These are phyloP conservation scores for Sus cebifrons DNA, from an alignment of 2,797 vertebrate species.

Conservation along the genomic window DNA sequence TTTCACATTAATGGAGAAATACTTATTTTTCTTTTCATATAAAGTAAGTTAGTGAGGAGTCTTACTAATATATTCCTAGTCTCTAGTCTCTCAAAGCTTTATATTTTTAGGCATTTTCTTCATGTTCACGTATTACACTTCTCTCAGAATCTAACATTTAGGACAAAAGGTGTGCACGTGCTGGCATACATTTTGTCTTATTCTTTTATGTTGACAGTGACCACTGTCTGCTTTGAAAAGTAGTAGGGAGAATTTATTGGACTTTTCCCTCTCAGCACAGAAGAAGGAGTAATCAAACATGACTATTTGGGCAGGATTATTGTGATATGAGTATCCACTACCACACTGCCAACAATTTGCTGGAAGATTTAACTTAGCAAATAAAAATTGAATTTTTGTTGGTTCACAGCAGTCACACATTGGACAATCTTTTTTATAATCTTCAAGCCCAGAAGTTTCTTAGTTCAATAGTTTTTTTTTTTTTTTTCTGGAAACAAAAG, in stretches of 20 bases:
- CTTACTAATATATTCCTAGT: background rate
- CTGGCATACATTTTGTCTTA: conserved; percentile 23
- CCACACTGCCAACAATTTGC: conserved; percentile 76
- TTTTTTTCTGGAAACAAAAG: conserved; percentile 63
- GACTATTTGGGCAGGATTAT: conserved; percentile 87
- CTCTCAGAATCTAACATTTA: conserved; percentile 58
- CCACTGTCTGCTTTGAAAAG: conserved; percentile 73
- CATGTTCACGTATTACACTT: background rate
- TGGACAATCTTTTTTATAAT: conserved; percentile 81
- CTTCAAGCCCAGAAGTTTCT: conserved; percentile 67
- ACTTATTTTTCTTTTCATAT: conserved; percentile 22
- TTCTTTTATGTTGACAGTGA: conserved; percentile 79
- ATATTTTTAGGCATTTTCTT: background rate
- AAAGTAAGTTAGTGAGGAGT: background rate
- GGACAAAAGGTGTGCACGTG: conserved; percentile 8
- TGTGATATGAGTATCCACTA: conserved; percentile 80
- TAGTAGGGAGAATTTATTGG: conserved; percentile 81
- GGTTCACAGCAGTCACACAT: conserved; percentile 70
- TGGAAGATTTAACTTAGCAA: conserved; percentile 83
- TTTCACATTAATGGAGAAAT: conserved; percentile 1
- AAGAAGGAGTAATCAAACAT: conserved; percentile 84
- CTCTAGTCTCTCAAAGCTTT: background rate
- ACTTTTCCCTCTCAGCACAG: conserved; percentile 73
- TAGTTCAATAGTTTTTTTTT: conserved; percentile 55
- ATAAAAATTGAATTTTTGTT: conserved; percentile 83